A percentile compares a stretch with the other conserved stretches of the same genome.
Conservation (phyloP, 2,113 vertebrate species). For the Addax nasomaculatus region DNA sequence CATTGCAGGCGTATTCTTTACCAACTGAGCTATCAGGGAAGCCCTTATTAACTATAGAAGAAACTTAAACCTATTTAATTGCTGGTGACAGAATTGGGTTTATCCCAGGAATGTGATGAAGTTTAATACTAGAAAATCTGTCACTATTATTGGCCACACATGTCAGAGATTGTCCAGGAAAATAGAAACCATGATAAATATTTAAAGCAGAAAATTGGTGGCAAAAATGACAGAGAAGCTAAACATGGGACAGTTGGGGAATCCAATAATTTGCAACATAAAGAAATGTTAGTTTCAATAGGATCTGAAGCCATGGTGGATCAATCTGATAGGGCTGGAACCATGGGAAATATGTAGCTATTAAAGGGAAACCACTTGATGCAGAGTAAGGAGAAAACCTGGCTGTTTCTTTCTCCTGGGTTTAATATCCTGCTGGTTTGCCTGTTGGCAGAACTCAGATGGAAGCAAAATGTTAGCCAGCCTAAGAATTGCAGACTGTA, state of each 20-base stretch:
- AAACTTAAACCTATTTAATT: not conserved
- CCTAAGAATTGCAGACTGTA: not conserved
- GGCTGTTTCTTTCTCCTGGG: not conserved
- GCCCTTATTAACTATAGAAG: not conserved
- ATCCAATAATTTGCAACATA: not conserved
- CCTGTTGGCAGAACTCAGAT: not conserved
- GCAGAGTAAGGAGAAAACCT: not conserved
- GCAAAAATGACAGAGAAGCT: not conserved
- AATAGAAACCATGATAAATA: not conserved
- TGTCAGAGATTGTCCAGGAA: not conserved
- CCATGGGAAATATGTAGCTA: not conserved
- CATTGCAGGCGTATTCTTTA: not conserved
- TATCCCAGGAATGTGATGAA: not conserved
- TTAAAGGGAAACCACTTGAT: not conserved
- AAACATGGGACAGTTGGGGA: not conserved
- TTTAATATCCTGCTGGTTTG: not conserved
- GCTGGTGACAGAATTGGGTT: not conserved
- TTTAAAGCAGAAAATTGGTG: not conserved
- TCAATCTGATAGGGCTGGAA: not conserved
- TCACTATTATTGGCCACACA: not conserved
- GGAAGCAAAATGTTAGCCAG: not conserved
- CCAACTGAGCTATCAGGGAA: not conserved
- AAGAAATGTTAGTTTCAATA: not conserved
- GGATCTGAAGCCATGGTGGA: not conserved
- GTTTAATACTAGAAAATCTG: not conserved